These are phyloP conservation scores for Oscarella lobularis DNA, from an alignment of 37 sponge, comb jelly and placozoan species.

Conservation along the genomic window DNA sequence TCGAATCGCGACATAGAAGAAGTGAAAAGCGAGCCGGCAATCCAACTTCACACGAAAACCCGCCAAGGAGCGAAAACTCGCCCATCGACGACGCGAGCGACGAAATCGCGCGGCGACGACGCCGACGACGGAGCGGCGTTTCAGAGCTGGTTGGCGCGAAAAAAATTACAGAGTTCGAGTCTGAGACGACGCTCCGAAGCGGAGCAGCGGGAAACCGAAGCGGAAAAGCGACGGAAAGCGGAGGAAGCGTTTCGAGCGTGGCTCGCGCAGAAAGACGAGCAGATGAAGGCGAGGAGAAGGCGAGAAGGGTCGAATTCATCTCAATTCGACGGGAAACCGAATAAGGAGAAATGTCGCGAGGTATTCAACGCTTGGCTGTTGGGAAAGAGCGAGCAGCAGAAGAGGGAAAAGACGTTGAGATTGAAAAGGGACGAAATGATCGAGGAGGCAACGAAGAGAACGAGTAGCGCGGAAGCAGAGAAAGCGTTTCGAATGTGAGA, in stretches of 20 bases:
- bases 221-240: slow-evolving; percentile 11
- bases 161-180: slow-evolving; percentile 10
- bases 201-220: slow-evolving; percentile 2
- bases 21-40: slow-evolving; percentile 28
- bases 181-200: neutral
- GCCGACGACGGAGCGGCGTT: too few species aligned
- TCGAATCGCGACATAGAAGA: neutral
- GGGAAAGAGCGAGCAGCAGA: slow-evolving; percentile 17
- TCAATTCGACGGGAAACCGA: neutral
- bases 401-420: neutral
- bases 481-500: slow-evolving; percentile 38
- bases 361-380: slow-evolving; percentile 33
- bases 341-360: neutral
- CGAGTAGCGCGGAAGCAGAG: slow-evolving; percentile 9
- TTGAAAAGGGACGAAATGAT: neutral
- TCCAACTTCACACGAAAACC: too few species aligned
- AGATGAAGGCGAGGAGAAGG: slow-evolving; percentile 4
- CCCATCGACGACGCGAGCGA: too few species aligned
- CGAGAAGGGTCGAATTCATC: too few species aligned
- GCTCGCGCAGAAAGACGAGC: slow-evolving; percentile 19
- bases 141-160: slow-evolving; percentile 34
- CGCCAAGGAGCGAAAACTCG: too few species aligned
- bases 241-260: slow-evolving; percentile 26
- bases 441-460: slow-evolving; percentile 14
- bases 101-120: too few species aligned